phyloP scores from a whole-genome alignment of 2,888 invertebrate genomes.

The Camponotus fellah region DNA sequence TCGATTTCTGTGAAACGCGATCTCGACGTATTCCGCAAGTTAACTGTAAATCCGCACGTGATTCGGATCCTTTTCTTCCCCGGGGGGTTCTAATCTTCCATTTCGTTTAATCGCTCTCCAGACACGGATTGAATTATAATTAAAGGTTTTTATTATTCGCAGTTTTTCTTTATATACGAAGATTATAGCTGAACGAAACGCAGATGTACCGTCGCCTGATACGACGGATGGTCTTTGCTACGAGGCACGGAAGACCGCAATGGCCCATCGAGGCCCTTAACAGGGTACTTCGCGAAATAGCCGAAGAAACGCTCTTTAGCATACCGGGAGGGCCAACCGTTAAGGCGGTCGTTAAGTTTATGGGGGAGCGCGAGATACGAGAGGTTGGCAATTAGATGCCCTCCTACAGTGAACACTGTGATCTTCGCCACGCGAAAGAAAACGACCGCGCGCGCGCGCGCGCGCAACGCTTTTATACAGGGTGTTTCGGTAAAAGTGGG shows the following conservation, averaged over 20 bases:
- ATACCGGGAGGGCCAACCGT: constrained; percentile 81
- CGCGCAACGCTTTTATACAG: constrained; percentile 28
- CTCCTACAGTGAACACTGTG: constrained; percentile 80
- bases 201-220: constrained; percentile 8
- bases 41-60: constrained; percentile 3
- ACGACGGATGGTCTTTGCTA: constrained; percentile 61
- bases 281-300: constrained; percentile 78
- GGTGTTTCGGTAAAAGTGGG: no score
- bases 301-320: constrained; percentile 78
- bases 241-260: constrained; percentile 64
- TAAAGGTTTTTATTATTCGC: neutral
- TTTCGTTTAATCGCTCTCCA: neutral
- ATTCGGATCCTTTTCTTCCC: constrained; percentile 41
- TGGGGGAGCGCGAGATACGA: constrained; percentile 80
- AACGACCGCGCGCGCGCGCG: constrained; percentile 66
- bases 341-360: constrained; percentile 85
- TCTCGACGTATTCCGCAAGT: constrained; percentile 1
- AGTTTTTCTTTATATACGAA: constrained; percentile 20
- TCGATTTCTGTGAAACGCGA: constrained; percentile 49
- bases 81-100: neutral
- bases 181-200: neutral
- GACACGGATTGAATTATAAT: neutral
- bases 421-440: constrained; percentile 82
- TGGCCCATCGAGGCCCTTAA: constrained; percentile 78
- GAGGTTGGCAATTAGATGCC: constrained; percentile 83